Evolutionary conservation across 2,888 invertebrate genomes (phyloP), one percentile per base, ranked within the genome.

Genomic region (Epirrhoe tristata): DNA sequence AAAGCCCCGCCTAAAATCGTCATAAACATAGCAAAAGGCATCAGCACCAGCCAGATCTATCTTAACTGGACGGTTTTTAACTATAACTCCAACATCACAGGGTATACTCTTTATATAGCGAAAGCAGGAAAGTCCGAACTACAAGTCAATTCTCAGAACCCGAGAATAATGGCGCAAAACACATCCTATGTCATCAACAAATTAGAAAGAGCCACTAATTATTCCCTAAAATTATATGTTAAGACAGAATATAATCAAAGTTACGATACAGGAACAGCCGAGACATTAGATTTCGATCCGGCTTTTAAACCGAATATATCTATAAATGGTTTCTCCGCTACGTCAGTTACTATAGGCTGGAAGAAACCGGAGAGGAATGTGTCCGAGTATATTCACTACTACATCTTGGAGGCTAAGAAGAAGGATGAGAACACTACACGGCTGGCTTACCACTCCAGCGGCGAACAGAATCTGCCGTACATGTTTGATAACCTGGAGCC

Each of bases 281-380:
- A 86, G 53, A 97, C 97, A 0, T 85, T 97, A 50, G 93, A 93
- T 1, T 91, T 95, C 84, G 97, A 97, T 90, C 97, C 97, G 0
- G 91, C 95, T 68, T 98, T 97, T 81, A 94, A 96, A 52, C 98
- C 98, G 0, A 95, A 95, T 80, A 96, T 97, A 51, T 95, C 96
- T 52, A 96, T 97, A 0, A 97, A 97, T 46, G 98, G 93, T 0
- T 93, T 93, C 66, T 91, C 93, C 94, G 90, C 93, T 0, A 96
- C 96, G 31, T 97, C 97, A 0, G 97, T 98, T 67, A 97, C 97
- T 0, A 96, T 98, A 58, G 96, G 96, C 0, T 98, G 97, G 97
- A 94, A 94, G 36, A 94, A 94, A 34, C 93, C 97, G 0, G 95
- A 96, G 0, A 84, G 92, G 0, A 92, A 96, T 17, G 92, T 96